phyloP scores from a whole-genome alignment of 2,888 invertebrate species.

The Drosophila limbata region DNA sequence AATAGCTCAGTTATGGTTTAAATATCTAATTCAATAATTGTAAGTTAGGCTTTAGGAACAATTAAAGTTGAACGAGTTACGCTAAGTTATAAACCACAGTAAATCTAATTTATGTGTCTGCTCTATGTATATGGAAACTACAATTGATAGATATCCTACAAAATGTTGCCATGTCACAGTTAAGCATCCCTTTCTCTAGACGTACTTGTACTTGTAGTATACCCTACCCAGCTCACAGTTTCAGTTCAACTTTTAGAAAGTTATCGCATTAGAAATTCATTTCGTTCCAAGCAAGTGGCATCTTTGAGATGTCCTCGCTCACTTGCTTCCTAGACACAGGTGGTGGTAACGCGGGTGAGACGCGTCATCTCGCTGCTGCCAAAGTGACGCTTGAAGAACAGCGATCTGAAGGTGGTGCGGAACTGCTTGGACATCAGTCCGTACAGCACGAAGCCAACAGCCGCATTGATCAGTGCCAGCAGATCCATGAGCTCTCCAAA shows the following conservation, averaged over 20 bases:
- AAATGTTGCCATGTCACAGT: slow-evolving; percentile 21
- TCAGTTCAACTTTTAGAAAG: slow-evolving; percentile 59
- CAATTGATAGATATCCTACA: slow-evolving; percentile 36
- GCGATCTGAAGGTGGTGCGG: slow-evolving; percentile 89
- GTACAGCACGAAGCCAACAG: slow-evolving; percentile 96
- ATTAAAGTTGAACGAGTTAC: slow-evolving; percentile 13
- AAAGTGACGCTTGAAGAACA: slow-evolving; percentile 91
- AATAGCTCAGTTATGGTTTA: slow-evolving; percentile 16
- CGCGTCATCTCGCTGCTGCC: slow-evolving; percentile 84
- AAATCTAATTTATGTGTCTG: slow-evolving; percentile 15
- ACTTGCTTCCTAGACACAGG: slow-evolving; percentile 78
- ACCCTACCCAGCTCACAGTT: slow-evolving; percentile 42
- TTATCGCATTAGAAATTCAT: slow-evolving; percentile 35
- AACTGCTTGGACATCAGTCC: slow-evolving; percentile 98
- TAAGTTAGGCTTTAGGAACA: slow-evolving; percentile 32
- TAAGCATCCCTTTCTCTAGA: slow-evolving; percentile 5
- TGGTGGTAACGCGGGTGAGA: slow-evolving; percentile 83
- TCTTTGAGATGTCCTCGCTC: slow-evolving; percentile 37
- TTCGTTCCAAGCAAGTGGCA: background rate
- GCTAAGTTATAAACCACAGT: slow-evolving; percentile 15
- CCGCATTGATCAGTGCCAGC: slow-evolving; percentile 94
- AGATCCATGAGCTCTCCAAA: slow-evolving; percentile 96
- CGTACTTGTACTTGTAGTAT: slow-evolving; percentile 28
- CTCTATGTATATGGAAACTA: background rate
- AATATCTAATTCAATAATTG: slow-evolving; percentile 4